Percentiles rank a stretch among this genome's conserved stretches.
Evolutionary conservation across 2,113 vertebrate species (phyloP).

Genomic region (Tylochromis polylepis): DNA sequence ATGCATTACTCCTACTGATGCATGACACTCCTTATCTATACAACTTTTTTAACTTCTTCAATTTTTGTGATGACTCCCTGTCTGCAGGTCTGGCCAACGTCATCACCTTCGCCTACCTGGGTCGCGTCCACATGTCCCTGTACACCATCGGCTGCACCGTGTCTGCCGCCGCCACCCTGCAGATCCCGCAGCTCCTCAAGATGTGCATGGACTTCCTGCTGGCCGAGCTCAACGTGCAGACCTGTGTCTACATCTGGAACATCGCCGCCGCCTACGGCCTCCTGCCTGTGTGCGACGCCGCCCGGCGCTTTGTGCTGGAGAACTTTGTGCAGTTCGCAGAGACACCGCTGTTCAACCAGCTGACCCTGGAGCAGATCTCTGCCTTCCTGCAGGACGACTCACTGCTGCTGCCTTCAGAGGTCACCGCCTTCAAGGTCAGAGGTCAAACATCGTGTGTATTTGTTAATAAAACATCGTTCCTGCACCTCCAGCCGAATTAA

Average conservation of each 20-base stretch:
- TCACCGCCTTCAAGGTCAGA: slow-evolving; percentile 78
- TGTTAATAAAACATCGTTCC: neutral
- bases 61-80: rapidly evolving
- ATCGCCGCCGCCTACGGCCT: slow-evolving; percentile 77
- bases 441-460: neutral
- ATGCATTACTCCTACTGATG: rapidly evolving
- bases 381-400: slow-evolving; percentile 80
- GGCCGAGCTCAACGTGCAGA: slow-evolving; percentile 77
- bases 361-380: slow-evolving; percentile 77
- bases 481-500: rapidly evolving
- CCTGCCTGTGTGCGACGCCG: slow-evolving; percentile 63
- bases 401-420: slow-evolving; percentile 75
- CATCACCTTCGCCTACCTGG: slow-evolving; percentile 80
- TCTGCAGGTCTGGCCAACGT: slow-evolving; percentile 73
- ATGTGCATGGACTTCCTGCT: slow-evolving; percentile 82
- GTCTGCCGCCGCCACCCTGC: slow-evolving; percentile 73
- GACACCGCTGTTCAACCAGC: slow-evolving; percentile 77
- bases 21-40: neutral
- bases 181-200: slow-evolving; percentile 75
- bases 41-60: neutral
- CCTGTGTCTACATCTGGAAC: slow-evolving; percentile 81
- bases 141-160: slow-evolving; percentile 83
- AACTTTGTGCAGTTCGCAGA: slow-evolving; percentile 79
- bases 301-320: slow-evolving; percentile 75
- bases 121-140: slow-evolving; percentile 81